Evolutionary conservation across 2,797 vertebrate genomes (phyloP), one percentile per base, ranked within the genome.

Genomic region (Sciurus vulgaris): DNA sequence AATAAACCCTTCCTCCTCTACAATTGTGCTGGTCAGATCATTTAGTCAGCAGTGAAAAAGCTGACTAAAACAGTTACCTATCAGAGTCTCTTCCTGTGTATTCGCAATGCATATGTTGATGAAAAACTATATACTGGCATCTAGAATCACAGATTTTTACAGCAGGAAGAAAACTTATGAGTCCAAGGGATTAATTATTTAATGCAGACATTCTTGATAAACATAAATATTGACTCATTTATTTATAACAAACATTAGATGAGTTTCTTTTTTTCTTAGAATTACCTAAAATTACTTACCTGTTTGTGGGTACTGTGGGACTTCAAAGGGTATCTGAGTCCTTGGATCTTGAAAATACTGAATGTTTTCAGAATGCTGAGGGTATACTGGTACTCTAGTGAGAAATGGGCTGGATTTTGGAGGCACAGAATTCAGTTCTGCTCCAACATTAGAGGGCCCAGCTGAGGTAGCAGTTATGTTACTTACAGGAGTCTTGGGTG

Each of bases 341-440:
- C 99, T 98, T 91, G 98, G 98, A 92, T 99, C 99, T 98, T 99
- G 99, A 98, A 99, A 99, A 98, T 99, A 99, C 61, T 99, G 98
- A 97, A 99, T 98, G 10, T 97, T 98, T 96, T 99, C 99, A 79
- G 99, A 99, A 56, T 98, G 98, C 88, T 99, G 98, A 92, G 99
- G 99, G 97, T 99, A 99, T 26, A 99, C 96, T 9, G 98, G 98
- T 92, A 99, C 98, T 96, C 99, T 99, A 95, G 99, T 97, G 96
- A 99, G 97, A 94, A 99, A 99, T 0, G 98, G 98, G 96, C 98
- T 98, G 87, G 99, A 99, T 98, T 99, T 99, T 95, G 98, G 98
- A 96, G 98, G 95, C 33, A 98, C 96, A 97, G 98, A 98, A 95
- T 98, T 98, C 72, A 98, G 98, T 86, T 99, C 99, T 95, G 98